Evolutionary conservation across 1,140 invertebrate species (phyloP), one percentile per base, ranked within the genome.

Genomic region (Aphidius ervi): DNA sequence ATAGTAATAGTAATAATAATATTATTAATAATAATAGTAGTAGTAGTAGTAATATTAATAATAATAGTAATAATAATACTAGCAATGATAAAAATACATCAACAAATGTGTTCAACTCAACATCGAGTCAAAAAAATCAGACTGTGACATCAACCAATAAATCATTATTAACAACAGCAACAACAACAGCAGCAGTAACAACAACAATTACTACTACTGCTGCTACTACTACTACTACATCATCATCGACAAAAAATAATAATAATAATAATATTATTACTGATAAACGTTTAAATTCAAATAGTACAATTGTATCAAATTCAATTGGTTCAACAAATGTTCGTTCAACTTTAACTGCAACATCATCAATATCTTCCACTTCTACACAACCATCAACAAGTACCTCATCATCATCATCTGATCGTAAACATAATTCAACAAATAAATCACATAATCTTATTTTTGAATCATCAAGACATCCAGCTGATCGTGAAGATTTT

Each of bases 401-500:
- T 9, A 72, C 61, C 65, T 68, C 70, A 5, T 16, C 16, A 16
- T 68, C 70, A 5, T 16, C 16, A 16, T 65, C 64, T 23, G 78
- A 81, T 54, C 70, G 75, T 31, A 79, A 82, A 58, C 66, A 73
- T n/a, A 84, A 83, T 31, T 31, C 23, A 31, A 31, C 23, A 65
- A 75, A 31, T 31, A 31, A 31, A 31, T 31, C 23, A 31, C 23
- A 74, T 62, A 77, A 80, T 56, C 68, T 84, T 7, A 80, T 84
- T 31, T 86, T 85, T 65, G 84, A 86, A 67, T 80, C 82, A 4
- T 82, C 83, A 3, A 75, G 85, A 59, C 84, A 86, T 75, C 86
- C 86, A 5, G 85, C 85, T 1, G 85, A 87, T 61, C 74, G 86
- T 40, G 86, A 87, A 68, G 86, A 87, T 72, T 87, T 87, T 68